A percentile compares a stretch with the other conserved stretches of the same genome.
Conservation (phyloP, 1,140 invertebrate species). For the Pollicipes pollicipes region DNA sequence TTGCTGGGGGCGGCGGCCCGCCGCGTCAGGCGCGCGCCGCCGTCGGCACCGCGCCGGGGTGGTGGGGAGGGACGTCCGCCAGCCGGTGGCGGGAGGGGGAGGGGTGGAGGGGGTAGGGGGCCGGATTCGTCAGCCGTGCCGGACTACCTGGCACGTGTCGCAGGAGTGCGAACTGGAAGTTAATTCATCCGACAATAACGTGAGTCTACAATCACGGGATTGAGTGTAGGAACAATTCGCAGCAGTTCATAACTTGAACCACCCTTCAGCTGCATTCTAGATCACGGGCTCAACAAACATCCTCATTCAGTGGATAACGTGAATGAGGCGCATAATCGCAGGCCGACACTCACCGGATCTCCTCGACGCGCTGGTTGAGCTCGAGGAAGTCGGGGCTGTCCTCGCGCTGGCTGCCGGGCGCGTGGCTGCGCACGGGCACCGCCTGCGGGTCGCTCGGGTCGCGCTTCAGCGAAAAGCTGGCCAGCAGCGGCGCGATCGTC, state of each 20-base stretch:
- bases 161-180: no score
- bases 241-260: background rate
- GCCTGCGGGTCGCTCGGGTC: slow-evolving; percentile 7
- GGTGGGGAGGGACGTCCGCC: slow-evolving; percentile 20
- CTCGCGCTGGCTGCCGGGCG: slow-evolving; percentile 35
- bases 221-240: slow-evolving; percentile 9
- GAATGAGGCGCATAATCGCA: background rate
- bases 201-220: slow-evolving; percentile 5
- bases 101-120: background rate
- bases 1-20: background rate
- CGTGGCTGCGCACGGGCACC: slow-evolving; percentile 20
- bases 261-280: background rate
- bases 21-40: no score
- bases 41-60: background rate
- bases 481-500: background rate
- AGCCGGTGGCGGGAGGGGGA: slow-evolving; percentile 39
- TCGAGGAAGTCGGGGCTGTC: slow-evolving; percentile 48
- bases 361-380: slow-evolving; percentile 50
- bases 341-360: slow-evolving; percentile 41
- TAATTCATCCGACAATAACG: no score
- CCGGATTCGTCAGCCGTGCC: background rate
- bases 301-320: background rate
- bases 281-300: background rate
- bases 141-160: no score
- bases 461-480: background rate